Evolutionary conservation across 64 coral and sea anemone species (phyloP).

Genomic region (Anthopleura sola): DNA sequence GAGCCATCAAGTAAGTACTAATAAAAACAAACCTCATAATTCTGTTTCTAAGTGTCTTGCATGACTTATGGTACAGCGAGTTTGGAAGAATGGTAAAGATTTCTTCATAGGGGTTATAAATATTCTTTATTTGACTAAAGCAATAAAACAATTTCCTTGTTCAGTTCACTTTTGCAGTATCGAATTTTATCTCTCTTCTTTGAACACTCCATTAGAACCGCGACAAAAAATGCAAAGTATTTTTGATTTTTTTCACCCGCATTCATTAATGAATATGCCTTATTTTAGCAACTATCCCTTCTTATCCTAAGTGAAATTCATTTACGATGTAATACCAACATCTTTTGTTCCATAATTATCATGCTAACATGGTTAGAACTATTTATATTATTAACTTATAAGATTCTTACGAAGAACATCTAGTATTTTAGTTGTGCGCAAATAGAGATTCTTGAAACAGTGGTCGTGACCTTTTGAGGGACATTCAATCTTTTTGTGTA

Average conservation of each 20-base stretch:
- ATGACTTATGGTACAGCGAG: not conserved
- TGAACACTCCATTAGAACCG: not conserved
- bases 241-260: not conserved
- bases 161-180: not conserved
- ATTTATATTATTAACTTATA: not conserved
- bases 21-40: not conserved
- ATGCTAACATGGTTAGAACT: not conserved
- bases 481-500: not conserved
- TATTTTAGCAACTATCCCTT: not conserved
- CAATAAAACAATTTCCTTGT: not conserved
- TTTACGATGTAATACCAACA: not conserved
- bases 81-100: not conserved
- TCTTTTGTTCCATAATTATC: not conserved
- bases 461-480: not conserved
- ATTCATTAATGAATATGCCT: not conserved
- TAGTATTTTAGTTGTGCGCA: not conserved
- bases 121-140: not conserved
- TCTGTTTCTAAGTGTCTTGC: not conserved
- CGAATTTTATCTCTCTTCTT: not conserved
- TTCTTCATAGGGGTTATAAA: not conserved
- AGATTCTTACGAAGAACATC: not conserved
- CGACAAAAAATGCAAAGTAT: not conserved
- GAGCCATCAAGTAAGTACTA: conserved; percentile 44
- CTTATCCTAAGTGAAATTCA: not conserved
- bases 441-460: not conserved